Base-by-base conservation (phyloP, 2,888 invertebrate genomes). In the Caenorhabditis sp. region DNA sequence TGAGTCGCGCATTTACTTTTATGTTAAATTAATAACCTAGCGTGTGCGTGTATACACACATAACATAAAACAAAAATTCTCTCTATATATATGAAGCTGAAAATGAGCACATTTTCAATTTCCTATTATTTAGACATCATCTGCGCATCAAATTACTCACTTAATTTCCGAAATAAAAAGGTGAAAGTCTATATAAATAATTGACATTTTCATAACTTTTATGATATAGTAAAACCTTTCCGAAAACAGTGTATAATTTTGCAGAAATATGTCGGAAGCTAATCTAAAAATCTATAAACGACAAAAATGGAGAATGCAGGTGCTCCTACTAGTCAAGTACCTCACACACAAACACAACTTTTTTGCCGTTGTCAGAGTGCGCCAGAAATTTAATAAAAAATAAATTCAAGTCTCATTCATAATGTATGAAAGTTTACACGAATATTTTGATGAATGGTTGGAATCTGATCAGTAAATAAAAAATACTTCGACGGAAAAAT, bases 291-390 rank as follows among this genome's bases (percentile, higher is more conserved):
- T 31, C 31, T 31, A 31, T 31, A 31, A 31, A 4, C 10, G 31
- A 31, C 31, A 10, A 31, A 31, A 31, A 31, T n/a, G n/a, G 10
- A 31, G 31, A 31, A 31, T 17, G 12, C 43, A 17, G 43, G 43
- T 43, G 43, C 43, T 51, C 23, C 51, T 51, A 21, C 23, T 19
- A 51, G 23, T 23, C 51, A 51, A 51, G 51, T 51, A 51, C 51
- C 51, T 23, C 19, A 51, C 51, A 50, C 50, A 50, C 50, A 50
- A 5, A 50, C 17, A 50, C 50, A 50, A 5, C 5, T 6, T 10
- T 31, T 31, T 31, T 43, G 6, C 14, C 43, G 43, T 31, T 10
- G 31, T 31, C 31, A 43, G 43, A 43, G 43, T 10, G 17, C 43
- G 43, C 43, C 14, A 43, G 14, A 43, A 43, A 43, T 43, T 43